Evolutionary conservation across 2,113 vertebrate species (phyloP), one percentile per base, ranked within the genome.

Genomic region (Oriolus oriolus): DNA sequence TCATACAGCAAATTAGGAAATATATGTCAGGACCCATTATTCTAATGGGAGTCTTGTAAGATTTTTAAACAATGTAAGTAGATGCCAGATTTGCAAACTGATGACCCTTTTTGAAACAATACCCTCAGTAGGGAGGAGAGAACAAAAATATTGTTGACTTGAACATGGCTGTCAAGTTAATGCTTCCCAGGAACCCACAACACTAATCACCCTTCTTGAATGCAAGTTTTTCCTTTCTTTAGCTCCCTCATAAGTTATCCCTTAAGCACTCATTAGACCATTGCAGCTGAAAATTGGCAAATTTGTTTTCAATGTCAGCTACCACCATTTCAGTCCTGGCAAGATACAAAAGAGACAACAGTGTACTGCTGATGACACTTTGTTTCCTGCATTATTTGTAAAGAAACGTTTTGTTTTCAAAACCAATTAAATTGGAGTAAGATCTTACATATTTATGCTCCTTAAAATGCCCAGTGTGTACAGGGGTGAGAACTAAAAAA

Each of bases 1-100:
- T 84, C 92, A 89, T 94, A 88, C 81, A 87, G 69, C 86, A 97
- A 97, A 96, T 97, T 87, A 95, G 77, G 90, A 96, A 97, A 82
- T 87, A 68, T 49, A 60, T 96, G 94, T 96, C 95, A 97, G 54
- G 68, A 82, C 42, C 76, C 60, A 93, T 97, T 97, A 97, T 95
- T 91, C 89, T 96, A 96, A 96, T 95, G 85, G 49, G 50, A 49
- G 79, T 83, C 85, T 96, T 93, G 69, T 91, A 93, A 83, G 61
- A 86, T 81, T 94, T 95, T 81, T 86, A 84, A 90, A 84, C 89
- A 87, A 94, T 92, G 49, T 95, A 91, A 94, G 75, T 94, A 82
- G 82, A 91, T 91, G 90, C 49, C 83, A 84, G 70, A 59, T 44
- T 91, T 81, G 79, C 75, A 91, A 89, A 94, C 69, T 4, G 5